Evolutionary conservation across 2,888 invertebrate genomes (phyloP), one percentile per base, ranked within the genome.

Genomic region (Schizotus pectinicornis): DNA sequence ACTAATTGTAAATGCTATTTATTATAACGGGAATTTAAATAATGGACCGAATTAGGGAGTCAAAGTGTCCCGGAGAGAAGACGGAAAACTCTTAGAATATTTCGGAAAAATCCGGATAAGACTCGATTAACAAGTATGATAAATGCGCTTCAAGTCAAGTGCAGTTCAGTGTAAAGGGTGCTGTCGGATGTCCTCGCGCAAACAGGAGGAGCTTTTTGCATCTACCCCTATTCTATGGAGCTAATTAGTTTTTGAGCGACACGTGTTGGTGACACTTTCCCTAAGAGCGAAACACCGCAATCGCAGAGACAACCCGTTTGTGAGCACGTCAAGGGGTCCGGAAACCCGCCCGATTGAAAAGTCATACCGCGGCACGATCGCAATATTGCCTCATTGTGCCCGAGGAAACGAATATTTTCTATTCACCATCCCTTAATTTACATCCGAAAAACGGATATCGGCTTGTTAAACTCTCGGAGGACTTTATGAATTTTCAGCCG

Each of bases 191-290:
- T 51, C 42, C 47, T 37, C 43, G 22, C 49, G 47, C 55, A 61
- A 58, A 58, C 45, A 58, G 53, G 57, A 58, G 60, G 56, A 38
- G 51, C 45, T 53, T 53, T 53, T 53, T 53, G 46, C 36, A 34
- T 30, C 38, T 47, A 37, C 47, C 47, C 47, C 42, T 47, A 13
- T 46, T 47, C 49, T 49, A 46, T 55, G 41, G 34, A 46, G 52
- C 56, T 62, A 63, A 66, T 66, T 66, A 64, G 63, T 61, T 66
- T 61, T 64, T 66, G 52, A 64, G 57, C 60, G 60, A 61, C 64
- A 66, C 63, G 61, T 66, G 66, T 46, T 57, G 61, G 54, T 64
- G 66, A 66, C 66, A 64, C 60, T 64, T 64, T 56, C 56, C 30
- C 37, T 32, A 60, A 55, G 48, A 56, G 57, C 54, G 54, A 56